Percentiles rank a stretch among this genome's conserved stretches.
phyloP scores from a whole-genome alignment of 2,113 vertebrate species.

The Sminthopsis crassicaudata region DNA sequence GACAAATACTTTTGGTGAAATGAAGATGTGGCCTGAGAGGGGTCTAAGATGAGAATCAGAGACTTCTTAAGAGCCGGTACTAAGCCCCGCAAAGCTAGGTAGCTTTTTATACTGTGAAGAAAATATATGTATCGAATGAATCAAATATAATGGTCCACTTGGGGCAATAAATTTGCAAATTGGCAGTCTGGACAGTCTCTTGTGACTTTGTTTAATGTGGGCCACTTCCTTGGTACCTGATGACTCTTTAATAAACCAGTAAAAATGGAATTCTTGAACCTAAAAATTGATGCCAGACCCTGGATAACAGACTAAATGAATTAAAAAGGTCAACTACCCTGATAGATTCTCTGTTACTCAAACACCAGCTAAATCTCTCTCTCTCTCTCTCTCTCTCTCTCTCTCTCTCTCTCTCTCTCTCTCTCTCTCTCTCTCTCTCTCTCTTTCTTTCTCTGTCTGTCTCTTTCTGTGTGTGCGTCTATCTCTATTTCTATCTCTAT shows the following conservation, averaged over 20 bases:
- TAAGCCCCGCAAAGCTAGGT: not conserved
- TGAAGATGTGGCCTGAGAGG: not conserved
- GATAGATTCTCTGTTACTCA: not conserved
- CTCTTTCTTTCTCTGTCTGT: too few relatives aligned
- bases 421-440: too few relatives aligned
- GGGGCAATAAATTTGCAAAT: not conserved
- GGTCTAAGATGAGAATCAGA: not conserved
- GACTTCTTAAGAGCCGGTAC: not conserved
- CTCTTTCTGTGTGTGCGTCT: too few relatives aligned
- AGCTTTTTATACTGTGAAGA: not conserved
- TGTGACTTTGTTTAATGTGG: not conserved
- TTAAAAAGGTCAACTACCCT: not conserved
- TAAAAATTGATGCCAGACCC: not conserved
- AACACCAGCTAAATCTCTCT: not conserved
- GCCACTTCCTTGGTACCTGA: not conserved
- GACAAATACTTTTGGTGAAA: slow-evolving; percentile 1
- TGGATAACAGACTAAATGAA: not conserved
- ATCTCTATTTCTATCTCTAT: too few relatives aligned
- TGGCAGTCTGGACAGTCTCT: not conserved
- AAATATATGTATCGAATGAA: not conserved
- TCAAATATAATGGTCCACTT: not conserved
- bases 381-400: too few relatives aligned
- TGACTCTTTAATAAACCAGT: not conserved
- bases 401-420: too few relatives aligned
- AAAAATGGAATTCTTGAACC: not conserved